Percentiles rank a stretch among this genome's conserved stretches.
Conservation (phyloP, 2,113 vertebrate genomes). For the Alligator mississippiensis region DNA sequence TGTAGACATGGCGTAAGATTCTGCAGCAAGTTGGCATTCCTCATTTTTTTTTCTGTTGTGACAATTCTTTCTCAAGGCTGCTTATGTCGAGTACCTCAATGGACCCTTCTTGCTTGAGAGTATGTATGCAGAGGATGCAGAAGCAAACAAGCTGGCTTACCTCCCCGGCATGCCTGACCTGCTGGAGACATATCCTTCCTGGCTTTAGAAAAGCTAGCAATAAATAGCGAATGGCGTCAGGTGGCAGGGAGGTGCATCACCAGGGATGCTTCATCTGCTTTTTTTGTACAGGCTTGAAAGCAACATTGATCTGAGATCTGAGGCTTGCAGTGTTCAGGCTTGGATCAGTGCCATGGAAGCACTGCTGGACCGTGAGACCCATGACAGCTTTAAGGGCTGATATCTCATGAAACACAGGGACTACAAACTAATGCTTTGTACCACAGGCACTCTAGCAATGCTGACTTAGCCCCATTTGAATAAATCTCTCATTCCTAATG, state of each 20-base stretch:
- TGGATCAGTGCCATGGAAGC: constrained; percentile 49
- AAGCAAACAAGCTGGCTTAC: constrained; percentile 76
- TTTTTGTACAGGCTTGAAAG: constrained; percentile 61
- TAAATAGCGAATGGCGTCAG: constrained; percentile 5
- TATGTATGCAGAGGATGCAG: constrained; percentile 84
- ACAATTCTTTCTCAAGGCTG: constrained; percentile 78
- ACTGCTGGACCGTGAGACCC: constrained; percentile 28
- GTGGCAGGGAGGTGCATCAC: constrained; percentile 29
- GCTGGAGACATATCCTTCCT: constrained; percentile 89
- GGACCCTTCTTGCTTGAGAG: constrained; percentile 84
- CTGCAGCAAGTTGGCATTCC: constrained; percentile 6
- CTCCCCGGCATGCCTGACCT: constrained; percentile 80
- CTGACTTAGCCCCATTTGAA: constrained; percentile 29
- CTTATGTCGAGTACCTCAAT: constrained; percentile 89
- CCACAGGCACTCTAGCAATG: constrained; percentile 40
- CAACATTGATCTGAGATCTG: constrained; percentile 58
- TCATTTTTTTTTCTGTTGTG: neutral
- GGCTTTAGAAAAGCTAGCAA: constrained; percentile 24
- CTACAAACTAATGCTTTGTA: constrained; percentile 53
- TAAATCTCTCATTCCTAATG: neutral
- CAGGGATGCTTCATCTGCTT: constrained; percentile 39
- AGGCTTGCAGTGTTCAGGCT: constrained; percentile 37
- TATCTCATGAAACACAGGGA: constrained; percentile 35
- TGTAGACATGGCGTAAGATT: neutral
- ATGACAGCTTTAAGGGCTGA: constrained; percentile 61